Evolutionary conservation across 2,113 vertebrate genomes (phyloP).

Genomic region (Coreoperca whiteheadi): DNA sequence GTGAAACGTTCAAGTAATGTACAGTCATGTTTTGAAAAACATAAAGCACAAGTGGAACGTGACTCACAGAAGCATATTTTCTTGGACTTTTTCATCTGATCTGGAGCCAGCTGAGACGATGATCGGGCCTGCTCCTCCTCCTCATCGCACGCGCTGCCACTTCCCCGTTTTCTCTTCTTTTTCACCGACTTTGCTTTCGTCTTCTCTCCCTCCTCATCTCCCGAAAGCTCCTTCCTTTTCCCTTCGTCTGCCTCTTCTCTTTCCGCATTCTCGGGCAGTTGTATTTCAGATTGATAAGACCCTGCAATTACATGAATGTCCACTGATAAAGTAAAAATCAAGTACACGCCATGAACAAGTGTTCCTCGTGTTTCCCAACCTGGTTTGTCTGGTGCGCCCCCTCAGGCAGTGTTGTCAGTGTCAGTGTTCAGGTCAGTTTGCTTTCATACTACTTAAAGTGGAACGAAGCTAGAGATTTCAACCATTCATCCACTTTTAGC

Average conservation of each 20-base stretch:
- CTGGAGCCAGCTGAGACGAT: slow-evolving; percentile 45
- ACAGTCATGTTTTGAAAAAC: not conserved
- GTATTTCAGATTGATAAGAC: slow-evolving; percentile 44
- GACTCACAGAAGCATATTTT: slow-evolving; percentile 63
- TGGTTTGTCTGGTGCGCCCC: not conserved
- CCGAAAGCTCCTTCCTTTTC: slow-evolving; percentile 20
- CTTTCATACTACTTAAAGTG: not conserved
- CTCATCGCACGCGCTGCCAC: not conserved
- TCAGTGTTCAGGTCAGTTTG: not conserved
- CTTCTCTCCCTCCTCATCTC: slow-evolving; percentile 9
- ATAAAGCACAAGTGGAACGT: not conserved
- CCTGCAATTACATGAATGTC: slow-evolving; percentile 43
- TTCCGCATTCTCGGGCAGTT: slow-evolving; percentile 30
- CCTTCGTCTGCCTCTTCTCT: not conserved
- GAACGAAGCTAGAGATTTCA: too few species aligned
- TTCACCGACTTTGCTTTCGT: not conserved
- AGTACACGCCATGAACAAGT: not conserved
- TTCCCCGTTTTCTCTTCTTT: slow-evolving; percentile 34
- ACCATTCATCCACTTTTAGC: not conserved
- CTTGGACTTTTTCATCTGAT: slow-evolving; percentile 34
- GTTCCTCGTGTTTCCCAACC: too few species aligned
- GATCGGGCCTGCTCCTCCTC: slow-evolving; percentile 64
- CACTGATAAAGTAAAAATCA: not conserved
- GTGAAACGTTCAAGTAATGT: not conserved
- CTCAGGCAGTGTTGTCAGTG: not conserved